Percentiles rank a stretch among this genome's conserved stretches.
These are phyloP conservation scores for Apus apus DNA, from an alignment of 2,113 vertebrate genomes.

Conservation along the genomic window DNA sequence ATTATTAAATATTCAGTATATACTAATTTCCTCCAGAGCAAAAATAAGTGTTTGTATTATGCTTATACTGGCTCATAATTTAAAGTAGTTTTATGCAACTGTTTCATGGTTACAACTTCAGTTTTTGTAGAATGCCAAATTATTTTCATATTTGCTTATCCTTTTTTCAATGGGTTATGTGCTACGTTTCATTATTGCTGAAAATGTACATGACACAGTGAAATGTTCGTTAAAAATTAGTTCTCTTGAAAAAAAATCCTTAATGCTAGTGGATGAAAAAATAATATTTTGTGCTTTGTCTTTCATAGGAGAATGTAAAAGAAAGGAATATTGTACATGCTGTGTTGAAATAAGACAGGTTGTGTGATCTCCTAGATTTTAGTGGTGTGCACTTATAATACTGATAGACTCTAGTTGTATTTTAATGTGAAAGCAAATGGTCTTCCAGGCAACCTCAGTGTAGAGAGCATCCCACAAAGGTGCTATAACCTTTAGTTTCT, in stretches of 20 bases:
- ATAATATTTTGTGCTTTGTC: not conserved
- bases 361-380: not conserved
- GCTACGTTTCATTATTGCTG: not conserved
- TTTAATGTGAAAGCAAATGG: not conserved
- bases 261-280: not conserved
- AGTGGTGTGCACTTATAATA: not conserved
- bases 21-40: not conserved
- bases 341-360: not conserved
- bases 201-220: not conserved
- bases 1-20: not conserved
- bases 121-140: not conserved
- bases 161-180: not conserved
- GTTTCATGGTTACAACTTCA: not conserved
- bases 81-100: not conserved
- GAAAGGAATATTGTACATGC: not conserved
- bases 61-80: not conserved
- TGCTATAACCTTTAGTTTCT: not conserved
- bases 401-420: not conserved
- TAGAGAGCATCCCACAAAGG: not conserved
- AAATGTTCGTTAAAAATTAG: not conserved
- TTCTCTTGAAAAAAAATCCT: not conserved
- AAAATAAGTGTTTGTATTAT: not conserved
- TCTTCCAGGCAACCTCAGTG: not conserved
- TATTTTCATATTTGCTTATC: not conserved
- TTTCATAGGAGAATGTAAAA: not conserved